Evolutionary conservation across 2,113 vertebrate species (phyloP), one percentile per base, ranked within the genome.

Genomic region (Ptychochromis oligacanthus): DNA sequence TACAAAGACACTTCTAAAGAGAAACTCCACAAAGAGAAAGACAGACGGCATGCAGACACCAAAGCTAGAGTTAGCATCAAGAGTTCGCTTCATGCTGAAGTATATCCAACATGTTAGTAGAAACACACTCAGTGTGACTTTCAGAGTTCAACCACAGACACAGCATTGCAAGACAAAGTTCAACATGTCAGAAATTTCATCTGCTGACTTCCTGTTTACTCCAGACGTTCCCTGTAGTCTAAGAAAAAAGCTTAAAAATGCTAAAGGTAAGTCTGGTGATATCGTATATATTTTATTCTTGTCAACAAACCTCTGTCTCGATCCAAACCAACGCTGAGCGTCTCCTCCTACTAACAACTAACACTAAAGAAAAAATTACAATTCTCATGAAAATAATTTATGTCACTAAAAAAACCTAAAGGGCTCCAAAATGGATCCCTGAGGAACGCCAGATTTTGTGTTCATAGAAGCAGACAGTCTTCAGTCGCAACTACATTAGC

Each of bases 11-110:
- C 26, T 52, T 52, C 67, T 52, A 72, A 31, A 72, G 26, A 72
- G 26, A 34, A 72, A 31, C 15, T 31, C 17, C 65, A 70, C 65
- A 70, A 31, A 52, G 65, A 52, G 43, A 72, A 46, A 31, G 46
- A 54, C 46, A 54, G 83, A 75, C 26, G 4, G 67, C 93, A 87
- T 87, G 90, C 92, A 88, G 43, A 91, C 88, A 82, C 82, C 13
- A 11, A 14, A 40, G 82, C 85, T 57, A 61, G 18, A 31, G 80
- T 90, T 89, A 93, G 88, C 87, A 79, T 70, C 91, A 8, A 75
- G 14, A 36, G 78, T 89, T 89, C 90, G 88, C 88, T 77, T 70
- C 91, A 90, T 91, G 92, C 93, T 87, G n/a, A 40, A 40, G 43
- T 26, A 82, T 90, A 77, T 80, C 58, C 77, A 72, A 61, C 77